Evolutionary conservation across 2,888 invertebrate genomes (phyloP), one percentile per base, ranked within the genome.

Genomic region (Erebia epiphron): DNA sequence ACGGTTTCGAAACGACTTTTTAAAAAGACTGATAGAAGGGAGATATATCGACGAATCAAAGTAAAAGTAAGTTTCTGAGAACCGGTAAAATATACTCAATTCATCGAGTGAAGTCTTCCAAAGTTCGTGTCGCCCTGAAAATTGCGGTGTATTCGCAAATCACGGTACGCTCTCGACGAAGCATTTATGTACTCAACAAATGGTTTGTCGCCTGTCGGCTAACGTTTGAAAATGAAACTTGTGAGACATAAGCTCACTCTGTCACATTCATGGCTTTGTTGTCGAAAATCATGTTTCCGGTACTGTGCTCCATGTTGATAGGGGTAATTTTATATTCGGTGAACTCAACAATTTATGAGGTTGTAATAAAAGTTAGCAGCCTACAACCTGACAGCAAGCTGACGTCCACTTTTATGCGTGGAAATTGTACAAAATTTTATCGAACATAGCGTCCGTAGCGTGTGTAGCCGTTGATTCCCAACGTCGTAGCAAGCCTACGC

Each of bases 21-120:
- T 56, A 80, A 80, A 82, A 81, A 84, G 83, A 83, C 84, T 86
- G 85, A 83, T 80, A 77, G 76, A 77, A 78, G 76, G 67, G 77
- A 70, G 58, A 64, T 70, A 70, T 16, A 64, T 69, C 62, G 73
- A 71, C 74, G 70, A 72, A 41, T 60, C 41, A 41, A 43, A 9
- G 26, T 57, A 57, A 58, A 57, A 57, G n/a, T 41, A 58, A n/a
- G 58, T 58, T 35, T 35, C 58, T 43, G 41, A 16, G 60, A 60
- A 41, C 41, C 60, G 10, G 8, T 10, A 10, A 18, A 54, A 54
- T 18, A 18, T 18, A 54, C 0, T 54, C 54, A 18, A 10, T 18
- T 54, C 16, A 1, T 54, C 8, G 52, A 50, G 50, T 50, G 50
- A 16, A 54, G 54, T 54, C 54, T 54, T 54, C 54, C 54, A 54